phyloP scores from a whole-genome alignment of 2,113 vertebrate species.

The Natator depressus region DNA sequence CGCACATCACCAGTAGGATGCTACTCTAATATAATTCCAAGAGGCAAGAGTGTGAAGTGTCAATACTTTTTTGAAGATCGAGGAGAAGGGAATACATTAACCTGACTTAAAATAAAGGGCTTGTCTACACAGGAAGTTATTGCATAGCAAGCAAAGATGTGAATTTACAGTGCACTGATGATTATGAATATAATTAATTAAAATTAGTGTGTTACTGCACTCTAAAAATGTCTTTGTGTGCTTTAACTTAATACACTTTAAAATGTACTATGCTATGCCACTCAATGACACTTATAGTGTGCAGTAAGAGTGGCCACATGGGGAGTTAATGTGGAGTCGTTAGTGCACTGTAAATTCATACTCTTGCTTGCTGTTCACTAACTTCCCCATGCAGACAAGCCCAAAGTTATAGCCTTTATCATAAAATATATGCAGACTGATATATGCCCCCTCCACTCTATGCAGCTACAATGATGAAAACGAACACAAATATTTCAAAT shows the following conservation, averaged over 20 bases:
- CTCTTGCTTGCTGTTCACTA: background rate
- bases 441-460: background rate
- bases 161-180: background rate
- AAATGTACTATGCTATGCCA: background rate
- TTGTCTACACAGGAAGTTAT: background rate
- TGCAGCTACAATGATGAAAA: background rate
- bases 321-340: background rate
- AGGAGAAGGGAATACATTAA: background rate
- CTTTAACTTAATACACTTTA: background rate
- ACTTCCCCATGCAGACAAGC: no score
- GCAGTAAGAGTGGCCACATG: background rate
- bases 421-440: background rate
- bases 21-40: conserved; percentile 7
- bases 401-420: background rate
- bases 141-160: background rate
- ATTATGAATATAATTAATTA: background rate
- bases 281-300: background rate
- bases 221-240: background rate
- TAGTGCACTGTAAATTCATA: background rate
- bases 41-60: background rate
- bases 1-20: background rate
- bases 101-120: background rate
- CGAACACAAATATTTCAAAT: background rate
- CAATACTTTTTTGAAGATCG: background rate
- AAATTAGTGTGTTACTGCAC: background rate